phyloP scores from a whole-genome alignment of 2,113 vertebrate genomes.

The Seriola aureovittata region DNA sequence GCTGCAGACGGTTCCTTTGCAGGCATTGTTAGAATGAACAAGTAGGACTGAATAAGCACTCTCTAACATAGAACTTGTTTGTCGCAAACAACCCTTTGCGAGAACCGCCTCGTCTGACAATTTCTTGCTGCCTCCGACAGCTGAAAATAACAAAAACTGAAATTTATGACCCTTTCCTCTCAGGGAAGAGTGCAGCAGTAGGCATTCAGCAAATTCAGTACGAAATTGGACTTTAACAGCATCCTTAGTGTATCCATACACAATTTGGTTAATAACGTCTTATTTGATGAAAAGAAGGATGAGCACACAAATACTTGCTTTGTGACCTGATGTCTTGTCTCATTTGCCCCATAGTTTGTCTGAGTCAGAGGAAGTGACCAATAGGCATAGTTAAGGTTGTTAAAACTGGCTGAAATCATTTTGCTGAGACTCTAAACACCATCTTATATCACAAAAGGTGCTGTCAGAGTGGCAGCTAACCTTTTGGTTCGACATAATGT shows the following conservation, averaged over 20 bases:
- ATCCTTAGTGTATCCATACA: not conserved
- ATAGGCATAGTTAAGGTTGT: not conserved
- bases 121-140: conserved; percentile 45
- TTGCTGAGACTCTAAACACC: conserved; percentile 27
- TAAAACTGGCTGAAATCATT: conserved; percentile 23
- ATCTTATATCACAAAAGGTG: conserved; percentile 34
- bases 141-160: conserved; percentile 54
- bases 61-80: conserved; percentile 47
- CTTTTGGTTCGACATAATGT: conserved; percentile 22
- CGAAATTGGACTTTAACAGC: not conserved
- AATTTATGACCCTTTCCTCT: conserved; percentile 49
- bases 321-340: not conserved
- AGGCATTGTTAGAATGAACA: conserved; percentile 41
- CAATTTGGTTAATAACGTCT: not conserved
- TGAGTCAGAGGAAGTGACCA: conserved; percentile 34
- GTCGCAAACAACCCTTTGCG: conserved; percentile 36
- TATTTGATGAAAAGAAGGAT: conserved; percentile 15
- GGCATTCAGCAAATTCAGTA: conserved; percentile 41
- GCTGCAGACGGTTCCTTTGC: conserved; percentile 32
- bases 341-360: not conserved
- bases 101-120: conserved; percentile 42
- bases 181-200: conserved; percentile 23
- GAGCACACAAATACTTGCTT: not conserved
- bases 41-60: conserved; percentile 51
- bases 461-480: conserved; percentile 36